These are phyloP conservation scores for Saxidomus purpurata DNA, from an alignment of 1,140 invertebrate genomes.

Conservation along the genomic window DNA sequence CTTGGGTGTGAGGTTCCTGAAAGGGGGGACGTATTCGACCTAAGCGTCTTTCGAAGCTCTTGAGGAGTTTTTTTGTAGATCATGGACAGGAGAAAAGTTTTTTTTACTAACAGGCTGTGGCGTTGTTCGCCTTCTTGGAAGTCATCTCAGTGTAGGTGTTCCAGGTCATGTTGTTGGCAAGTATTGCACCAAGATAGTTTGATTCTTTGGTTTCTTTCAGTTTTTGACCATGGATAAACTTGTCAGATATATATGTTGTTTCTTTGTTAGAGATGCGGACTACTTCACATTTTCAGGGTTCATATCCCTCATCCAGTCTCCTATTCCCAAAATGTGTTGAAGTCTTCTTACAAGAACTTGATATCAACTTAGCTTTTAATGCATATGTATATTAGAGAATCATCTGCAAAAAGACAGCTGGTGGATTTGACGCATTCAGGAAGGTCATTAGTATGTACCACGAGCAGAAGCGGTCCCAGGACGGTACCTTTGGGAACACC, in stretches of 20 bases:
- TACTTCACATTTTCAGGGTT: constrained; percentile 28
- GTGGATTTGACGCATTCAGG: not conserved
- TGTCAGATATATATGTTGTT: not conserved
- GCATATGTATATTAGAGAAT: not conserved
- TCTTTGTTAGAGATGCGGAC: constrained; percentile 53
- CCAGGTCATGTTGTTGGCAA: not conserved
- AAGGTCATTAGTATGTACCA: constrained; percentile 32
- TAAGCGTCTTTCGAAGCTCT: not conserved
- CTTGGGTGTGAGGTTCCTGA: not conserved
- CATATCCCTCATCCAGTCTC: constrained; percentile 38
- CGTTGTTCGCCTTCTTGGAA: too few species aligned
- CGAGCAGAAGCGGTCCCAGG: constrained; percentile 65
- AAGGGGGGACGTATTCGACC: not conserved
- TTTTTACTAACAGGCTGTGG: too few species aligned
- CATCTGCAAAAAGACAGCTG: constrained; percentile 34
- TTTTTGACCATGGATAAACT: not conserved
- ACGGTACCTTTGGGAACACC: constrained; percentile 69
- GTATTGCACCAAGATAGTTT: not conserved
- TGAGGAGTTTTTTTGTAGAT: not conserved
- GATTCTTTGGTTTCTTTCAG: not conserved
- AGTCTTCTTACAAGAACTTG: not conserved
- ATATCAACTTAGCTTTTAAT: not conserved
- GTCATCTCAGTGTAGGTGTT: not conserved
- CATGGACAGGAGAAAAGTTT: not conserved
- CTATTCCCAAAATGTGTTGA: not conserved